Percentiles rank a stretch among this genome's conserved stretches.
These are phyloP conservation scores for Mesocentrotus franciscanus DNA, from an alignment of 53 echinoderm and acorn worm species.

Conservation along the genomic window DNA sequence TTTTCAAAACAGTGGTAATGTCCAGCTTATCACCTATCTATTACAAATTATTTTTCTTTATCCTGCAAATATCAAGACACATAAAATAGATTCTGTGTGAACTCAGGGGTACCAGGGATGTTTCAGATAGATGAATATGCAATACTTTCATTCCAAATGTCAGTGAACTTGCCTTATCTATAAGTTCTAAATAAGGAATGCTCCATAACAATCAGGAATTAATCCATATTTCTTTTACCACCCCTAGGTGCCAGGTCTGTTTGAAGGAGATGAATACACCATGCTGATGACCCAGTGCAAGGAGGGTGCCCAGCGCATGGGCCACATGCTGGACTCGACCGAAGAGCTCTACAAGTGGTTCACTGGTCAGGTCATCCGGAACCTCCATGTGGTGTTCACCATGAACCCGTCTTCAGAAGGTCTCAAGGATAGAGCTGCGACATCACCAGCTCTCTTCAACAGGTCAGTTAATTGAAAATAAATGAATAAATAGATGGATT, in stretches of 20 bases:
- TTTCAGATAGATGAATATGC: background rate
- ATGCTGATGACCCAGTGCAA: slow-evolving; percentile 99
- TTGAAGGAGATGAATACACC: slow-evolving; percentile 99
- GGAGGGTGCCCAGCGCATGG: slow-evolving; percentile 97
- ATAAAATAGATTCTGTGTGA: no score
- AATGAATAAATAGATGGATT: background rate
- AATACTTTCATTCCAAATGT: background rate
- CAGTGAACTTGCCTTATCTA: background rate
- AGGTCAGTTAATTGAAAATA: slow-evolving; percentile 72
- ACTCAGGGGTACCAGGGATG: no score
- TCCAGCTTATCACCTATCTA: background rate
- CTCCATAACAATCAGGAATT: background rate
- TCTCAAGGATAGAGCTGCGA: slow-evolving; percentile 98
- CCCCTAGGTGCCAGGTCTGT: slow-evolving; percentile 93
- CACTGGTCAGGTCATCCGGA: slow-evolving; percentile 93
- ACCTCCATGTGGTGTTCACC: slow-evolving; percentile 98
- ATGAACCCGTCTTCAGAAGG: slow-evolving; percentile 99
- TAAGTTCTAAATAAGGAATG: background rate
- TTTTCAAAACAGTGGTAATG: background rate
- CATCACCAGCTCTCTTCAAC: slow-evolving; percentile 99
- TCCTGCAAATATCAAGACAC: no score
- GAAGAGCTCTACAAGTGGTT: slow-evolving; percentile 99
- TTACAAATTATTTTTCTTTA: background rate
- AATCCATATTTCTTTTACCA: background rate
- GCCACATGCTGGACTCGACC: slow-evolving; percentile 94